Conservation (phyloP, 2,113 vertebrate species). For the Gracilinanus agilis region DNA sequence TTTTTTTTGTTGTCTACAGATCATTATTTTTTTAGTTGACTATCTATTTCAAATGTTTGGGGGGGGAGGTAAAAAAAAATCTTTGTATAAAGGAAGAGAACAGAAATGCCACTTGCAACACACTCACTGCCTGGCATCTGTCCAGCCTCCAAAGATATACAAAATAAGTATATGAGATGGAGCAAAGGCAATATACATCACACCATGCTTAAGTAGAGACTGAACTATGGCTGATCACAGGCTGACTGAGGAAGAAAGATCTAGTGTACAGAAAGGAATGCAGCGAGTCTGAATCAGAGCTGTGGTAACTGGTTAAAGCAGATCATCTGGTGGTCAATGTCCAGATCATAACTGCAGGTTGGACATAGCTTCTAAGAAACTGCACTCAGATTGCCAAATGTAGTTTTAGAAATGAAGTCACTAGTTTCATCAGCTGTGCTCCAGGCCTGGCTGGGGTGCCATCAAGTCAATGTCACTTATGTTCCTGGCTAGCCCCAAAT, state of each 20-base stretch:
- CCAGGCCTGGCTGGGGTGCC: constrained; percentile 92
- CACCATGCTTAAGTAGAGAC: constrained; percentile 5
- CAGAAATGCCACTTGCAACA: constrained; percentile 3
- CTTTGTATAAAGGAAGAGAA: constrained; percentile 38
- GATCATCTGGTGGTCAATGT: constrained; percentile 30
- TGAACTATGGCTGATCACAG: constrained; percentile 11
- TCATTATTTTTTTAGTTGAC: constrained; percentile 7
- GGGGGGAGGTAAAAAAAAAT: too few relatives aligned
- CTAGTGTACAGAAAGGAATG: not conserved
- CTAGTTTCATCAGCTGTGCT: constrained; percentile 49
- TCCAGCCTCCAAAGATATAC: constrained; percentile 16
- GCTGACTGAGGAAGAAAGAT: not conserved
- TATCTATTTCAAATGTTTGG: constrained; percentile 70
- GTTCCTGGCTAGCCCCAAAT: constrained; percentile 91
- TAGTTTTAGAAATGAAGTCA: constrained; percentile 43
- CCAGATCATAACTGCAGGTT: not conserved
- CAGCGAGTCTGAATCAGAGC: constrained; percentile 11
- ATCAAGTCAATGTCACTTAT: constrained; percentile 97
- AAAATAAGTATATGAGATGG: constrained; percentile 48
- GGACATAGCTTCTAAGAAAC: constrained; percentile 58
- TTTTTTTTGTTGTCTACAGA: not conserved
- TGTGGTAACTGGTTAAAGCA: constrained; percentile 35
- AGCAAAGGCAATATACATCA: not conserved
- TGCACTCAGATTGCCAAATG: constrained; percentile 55
- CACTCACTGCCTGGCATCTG: too few relatives aligned